phyloP scores from a whole-genome alignment of 2,888 invertebrate species.

The Lepidochrysops patricia region DNA sequence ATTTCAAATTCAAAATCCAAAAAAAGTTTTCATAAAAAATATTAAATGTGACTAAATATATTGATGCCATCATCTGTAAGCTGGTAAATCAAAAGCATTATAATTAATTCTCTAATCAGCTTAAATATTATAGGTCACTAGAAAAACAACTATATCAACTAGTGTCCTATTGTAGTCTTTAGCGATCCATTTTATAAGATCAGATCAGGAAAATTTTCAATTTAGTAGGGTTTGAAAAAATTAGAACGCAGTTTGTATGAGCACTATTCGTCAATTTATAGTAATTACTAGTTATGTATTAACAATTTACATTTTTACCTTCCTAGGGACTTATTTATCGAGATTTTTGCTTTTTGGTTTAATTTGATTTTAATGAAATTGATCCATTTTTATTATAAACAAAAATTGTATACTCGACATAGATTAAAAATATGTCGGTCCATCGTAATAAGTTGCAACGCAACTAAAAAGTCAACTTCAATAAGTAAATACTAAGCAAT shows the following conservation, averaged over 20 bases:
- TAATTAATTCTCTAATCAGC: too few relatives aligned
- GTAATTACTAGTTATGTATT: not conserved
- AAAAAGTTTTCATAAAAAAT: too few relatives aligned
- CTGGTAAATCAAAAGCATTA: not conserved
- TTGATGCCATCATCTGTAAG: not conserved
- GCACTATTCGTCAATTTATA: not conserved
- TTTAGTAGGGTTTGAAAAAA: not conserved
- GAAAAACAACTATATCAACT: too few relatives aligned
- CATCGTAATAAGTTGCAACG: not conserved
- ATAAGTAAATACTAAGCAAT: not conserved
- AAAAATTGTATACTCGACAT: not conserved
- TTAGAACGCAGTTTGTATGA: not conserved
- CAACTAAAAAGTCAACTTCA: not conserved
- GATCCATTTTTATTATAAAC: too few relatives aligned
- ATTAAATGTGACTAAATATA: too few relatives aligned
- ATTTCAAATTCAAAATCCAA: too few relatives aligned
- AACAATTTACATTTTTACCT: not conserved
- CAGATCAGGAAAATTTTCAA: not conserved
- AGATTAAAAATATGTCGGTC: not conserved
- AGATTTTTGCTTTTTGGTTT: not conserved
- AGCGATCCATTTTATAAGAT: not conserved
- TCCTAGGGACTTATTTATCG: not conserved
- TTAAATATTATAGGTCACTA: too few relatives aligned
- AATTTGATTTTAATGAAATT: too few relatives aligned
- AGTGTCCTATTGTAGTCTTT: too few relatives aligned